phyloP scores from a whole-genome alignment of 2,797 vertebrate species.

The Dendrocincla fuliginosa region DNA sequence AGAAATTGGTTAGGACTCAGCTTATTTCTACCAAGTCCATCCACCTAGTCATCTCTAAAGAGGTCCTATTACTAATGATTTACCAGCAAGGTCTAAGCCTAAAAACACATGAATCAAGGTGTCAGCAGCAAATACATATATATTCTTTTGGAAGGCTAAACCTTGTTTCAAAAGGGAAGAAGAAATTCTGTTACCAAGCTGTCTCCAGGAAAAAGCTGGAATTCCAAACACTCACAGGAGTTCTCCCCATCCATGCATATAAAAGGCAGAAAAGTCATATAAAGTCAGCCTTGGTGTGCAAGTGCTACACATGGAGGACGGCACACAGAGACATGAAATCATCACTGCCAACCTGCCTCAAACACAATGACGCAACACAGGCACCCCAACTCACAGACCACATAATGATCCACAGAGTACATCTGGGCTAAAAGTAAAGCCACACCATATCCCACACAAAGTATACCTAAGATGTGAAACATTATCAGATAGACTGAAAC shows the following conservation, averaged over 20 bases:
- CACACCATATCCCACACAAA: neutral
- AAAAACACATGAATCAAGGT: neutral
- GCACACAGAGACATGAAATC: neutral
- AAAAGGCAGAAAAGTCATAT: neutral
- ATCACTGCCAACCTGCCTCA: neutral
- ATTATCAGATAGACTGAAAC: neutral
- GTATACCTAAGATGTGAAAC: neutral
- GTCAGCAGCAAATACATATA: neutral
- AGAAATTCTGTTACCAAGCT: neutral
- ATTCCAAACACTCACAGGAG: neutral
- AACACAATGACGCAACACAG: neutral
- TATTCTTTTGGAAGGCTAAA: neutral
- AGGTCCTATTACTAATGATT: neutral
- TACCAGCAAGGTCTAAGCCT: neutral
- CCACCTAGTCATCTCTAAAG: neutral
- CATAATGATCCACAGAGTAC: neutral
- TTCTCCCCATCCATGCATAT: neutral
- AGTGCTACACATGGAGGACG: neutral
- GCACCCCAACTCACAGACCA: neutral
- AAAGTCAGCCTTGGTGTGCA: accelerated
- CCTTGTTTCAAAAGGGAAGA: neutral
- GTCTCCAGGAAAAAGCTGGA: neutral
- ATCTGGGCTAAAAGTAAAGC: neutral
- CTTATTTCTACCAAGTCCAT: neutral
- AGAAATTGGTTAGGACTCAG: neutral